A percentile compares a stretch with the other conserved stretches of the same genome.
Evolutionary conservation across 2,113 vertebrate genomes (phyloP).

Genomic region (Sclerurus mexicanus): DNA sequence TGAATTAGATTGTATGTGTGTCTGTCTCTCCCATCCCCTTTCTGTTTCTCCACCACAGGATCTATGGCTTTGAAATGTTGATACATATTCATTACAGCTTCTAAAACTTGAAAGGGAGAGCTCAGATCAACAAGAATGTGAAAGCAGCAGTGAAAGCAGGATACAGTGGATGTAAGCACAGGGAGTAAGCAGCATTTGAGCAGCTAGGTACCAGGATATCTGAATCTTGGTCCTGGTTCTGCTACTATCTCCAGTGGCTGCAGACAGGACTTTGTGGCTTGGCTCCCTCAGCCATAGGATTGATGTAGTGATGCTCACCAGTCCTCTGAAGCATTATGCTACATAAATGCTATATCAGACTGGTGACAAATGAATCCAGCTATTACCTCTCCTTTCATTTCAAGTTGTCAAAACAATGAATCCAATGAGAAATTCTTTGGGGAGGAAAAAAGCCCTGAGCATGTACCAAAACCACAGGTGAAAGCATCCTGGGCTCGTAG

Average conservation of each 20-base stretch:
- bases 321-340: not conserved
- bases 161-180: not conserved
- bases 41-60: constrained; percentile 31
- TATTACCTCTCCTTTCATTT: not conserved
- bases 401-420: not conserved
- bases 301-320: fast-evolving
- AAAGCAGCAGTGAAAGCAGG: not conserved
- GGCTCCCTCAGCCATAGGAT: not conserved
- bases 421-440: not conserved
- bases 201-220: not conserved
- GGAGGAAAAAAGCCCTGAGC: not conserved
- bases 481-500: not conserved
- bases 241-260: not conserved
- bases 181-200: not conserved
- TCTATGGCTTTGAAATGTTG: constrained; percentile 57
- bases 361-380: not conserved
- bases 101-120: constrained; percentile 51
- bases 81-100: constrained; percentile 64
- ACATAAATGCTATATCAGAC: not conserved
- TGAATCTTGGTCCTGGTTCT: not conserved
- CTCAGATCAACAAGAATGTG: constrained; percentile 40
- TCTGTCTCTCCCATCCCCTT: not conserved
- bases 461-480: not conserved
- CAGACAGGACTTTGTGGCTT: not conserved
- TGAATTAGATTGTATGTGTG: constrained; percentile 46